A percentile compares a stretch with the other conserved stretches of the same genome.
Conservation (phyloP, 2,888 invertebrate genomes). For the Leucania comma region DNA sequence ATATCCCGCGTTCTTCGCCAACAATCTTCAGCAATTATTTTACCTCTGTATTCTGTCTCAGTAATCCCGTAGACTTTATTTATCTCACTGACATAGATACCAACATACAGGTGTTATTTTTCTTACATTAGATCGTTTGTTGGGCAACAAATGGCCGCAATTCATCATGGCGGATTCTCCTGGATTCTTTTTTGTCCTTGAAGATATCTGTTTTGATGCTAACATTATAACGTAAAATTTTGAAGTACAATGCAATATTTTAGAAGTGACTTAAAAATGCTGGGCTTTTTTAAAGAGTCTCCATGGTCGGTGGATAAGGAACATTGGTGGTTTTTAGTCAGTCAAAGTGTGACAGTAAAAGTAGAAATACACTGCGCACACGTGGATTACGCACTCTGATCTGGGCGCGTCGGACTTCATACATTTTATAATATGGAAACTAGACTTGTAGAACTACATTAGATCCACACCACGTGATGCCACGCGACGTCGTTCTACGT, state of each 20-base stretch:
- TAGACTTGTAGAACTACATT: no score
- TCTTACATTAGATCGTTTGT: constrained; percentile 49
- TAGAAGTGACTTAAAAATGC: no score
- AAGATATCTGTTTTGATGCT: constrained; percentile 17
- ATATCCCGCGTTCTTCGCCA: neutral
- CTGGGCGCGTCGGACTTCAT: no score
- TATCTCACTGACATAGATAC: constrained; percentile 36
- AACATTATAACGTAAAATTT: neutral
- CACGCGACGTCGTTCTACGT: no score
- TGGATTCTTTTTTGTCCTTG: constrained; percentile 20
- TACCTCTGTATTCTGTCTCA: constrained; percentile 24
- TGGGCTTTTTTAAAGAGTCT: no score
- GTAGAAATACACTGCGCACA: no score
- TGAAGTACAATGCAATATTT: neutral
- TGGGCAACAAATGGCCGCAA: constrained; percentile 51
- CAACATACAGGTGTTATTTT: constrained; percentile 59
- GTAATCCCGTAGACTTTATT: constrained; percentile 39
- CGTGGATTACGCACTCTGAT: no score
- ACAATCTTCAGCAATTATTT: constrained; percentile 48
- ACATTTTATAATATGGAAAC: no score
- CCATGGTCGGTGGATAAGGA: no score
- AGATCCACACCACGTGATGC: no score
- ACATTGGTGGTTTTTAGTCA: no score
- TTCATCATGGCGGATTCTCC: constrained; percentile 54
- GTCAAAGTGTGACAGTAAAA: no score